phyloP scores from a whole-genome alignment of 2,113 vertebrate genomes.

The Protomyctophum bolini region DNA sequence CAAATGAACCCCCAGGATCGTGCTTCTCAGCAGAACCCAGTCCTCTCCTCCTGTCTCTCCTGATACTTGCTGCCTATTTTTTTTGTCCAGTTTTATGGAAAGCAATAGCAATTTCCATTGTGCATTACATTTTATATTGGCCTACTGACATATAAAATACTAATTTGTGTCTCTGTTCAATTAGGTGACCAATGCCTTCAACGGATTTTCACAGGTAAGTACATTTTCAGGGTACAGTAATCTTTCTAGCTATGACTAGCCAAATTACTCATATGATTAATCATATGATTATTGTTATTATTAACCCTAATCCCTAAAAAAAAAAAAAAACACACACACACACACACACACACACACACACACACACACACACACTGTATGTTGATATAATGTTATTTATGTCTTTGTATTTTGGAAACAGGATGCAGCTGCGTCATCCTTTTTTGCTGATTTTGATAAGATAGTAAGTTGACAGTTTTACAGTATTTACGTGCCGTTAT shows the following conservation, averaged over 20 bases:
- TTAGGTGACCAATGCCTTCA: conserved; percentile 85
- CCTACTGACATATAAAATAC: neutral
- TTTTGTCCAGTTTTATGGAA: conserved; percentile 37
- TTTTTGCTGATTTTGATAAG: conserved; percentile 80
- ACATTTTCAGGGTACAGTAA: neutral
- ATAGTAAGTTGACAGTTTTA: conserved; percentile 82
- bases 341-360: too few species aligned
- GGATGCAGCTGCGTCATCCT: conserved; percentile 79
- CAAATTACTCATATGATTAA: neutral
- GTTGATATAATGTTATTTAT: conserved; percentile 7
- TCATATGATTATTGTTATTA: neutral
- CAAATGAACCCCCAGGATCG: conserved; percentile 19
- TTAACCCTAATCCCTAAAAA: neutral
- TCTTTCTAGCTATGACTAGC: neutral
- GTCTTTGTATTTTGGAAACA: conserved; percentile 39
- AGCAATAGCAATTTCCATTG: neutral
- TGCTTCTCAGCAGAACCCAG: conserved; percentile 41
- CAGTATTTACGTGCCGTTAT: neutral
- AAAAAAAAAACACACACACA: too few species aligned
- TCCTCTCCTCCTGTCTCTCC: conserved; percentile 43
- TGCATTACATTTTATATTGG: neutral
- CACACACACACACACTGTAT: neutral
- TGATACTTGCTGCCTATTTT: conserved; percentile 43
- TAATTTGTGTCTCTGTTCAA: conserved; percentile 61
- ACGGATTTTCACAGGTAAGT: conserved; percentile 89